Evolutionary conservation across 2,113 vertebrate genomes (phyloP), one percentile per base, ranked within the genome.

Genomic region (Archocentrus centrarchus): DNA sequence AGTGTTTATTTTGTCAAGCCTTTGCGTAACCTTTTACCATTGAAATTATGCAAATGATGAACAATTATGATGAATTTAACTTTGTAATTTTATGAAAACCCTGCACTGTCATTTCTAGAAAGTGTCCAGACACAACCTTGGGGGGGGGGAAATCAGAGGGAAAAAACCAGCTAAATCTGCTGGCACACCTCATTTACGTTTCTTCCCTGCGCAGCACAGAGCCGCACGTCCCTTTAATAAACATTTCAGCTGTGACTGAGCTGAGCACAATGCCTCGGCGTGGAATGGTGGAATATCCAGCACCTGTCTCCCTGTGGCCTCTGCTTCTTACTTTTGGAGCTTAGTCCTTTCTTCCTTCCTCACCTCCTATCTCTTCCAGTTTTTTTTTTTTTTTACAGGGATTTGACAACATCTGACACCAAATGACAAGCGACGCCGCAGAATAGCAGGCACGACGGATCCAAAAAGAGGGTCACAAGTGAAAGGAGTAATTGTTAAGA

Each of bases 151-250:
- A 79, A 68, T 86, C 50, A 15, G 37, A 44, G 59, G 53, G 44
- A 82, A 73, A 70, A 76, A 82, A 76, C 22, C 30, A 75, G 53
- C 79, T 59, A 62, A 83, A 79, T 53, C 39, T 47, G 20, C 80
- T 82, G 84, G 82, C 89, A 50, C 11, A 81, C 60, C 47, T 57
- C 27, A 76, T 92, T 78, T 11, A 6, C 0, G 44, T 53, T 61
- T 73, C 70, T 68, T 62, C 73, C 77, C 59, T 11, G 75, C 73
- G 73, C 75, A 61, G 17, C 22, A n/a, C 30, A 9, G 39, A 60
- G 30, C 27, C 35, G 35, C 58, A 5, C 9, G 80, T 91, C 87
- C 57, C 75, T 58, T 83, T 70, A 22, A 86, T 89, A 39, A 91
- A 18, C 81, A 15, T 73, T 85, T 79, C 60, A 77, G 75, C 80